phyloP scores from a whole-genome alignment of 2,113 vertebrate species.

The Rostratula benghalensis region DNA sequence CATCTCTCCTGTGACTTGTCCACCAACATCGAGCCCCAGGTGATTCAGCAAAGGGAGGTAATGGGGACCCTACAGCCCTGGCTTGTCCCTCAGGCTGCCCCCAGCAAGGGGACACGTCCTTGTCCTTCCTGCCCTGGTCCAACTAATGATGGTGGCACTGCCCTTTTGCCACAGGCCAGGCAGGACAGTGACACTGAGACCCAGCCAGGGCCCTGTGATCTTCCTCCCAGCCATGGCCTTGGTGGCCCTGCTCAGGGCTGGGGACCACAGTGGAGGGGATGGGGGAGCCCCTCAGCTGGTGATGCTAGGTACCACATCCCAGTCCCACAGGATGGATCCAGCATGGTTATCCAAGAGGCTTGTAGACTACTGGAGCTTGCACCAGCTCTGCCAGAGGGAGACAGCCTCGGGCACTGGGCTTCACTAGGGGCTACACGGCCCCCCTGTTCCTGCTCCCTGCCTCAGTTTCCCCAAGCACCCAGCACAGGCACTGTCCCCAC shows the following conservation, averaged over 20 bases:
- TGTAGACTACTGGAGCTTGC: fast-evolving
- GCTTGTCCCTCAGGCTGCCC: background rate
- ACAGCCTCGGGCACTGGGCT: fast-evolving
- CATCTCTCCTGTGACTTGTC: fast-evolving
- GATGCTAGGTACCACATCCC: background rate
- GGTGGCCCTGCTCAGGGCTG: background rate
- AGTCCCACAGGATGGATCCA: fast-evolving
- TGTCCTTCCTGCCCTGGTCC: background rate
- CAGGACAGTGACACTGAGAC: background rate
- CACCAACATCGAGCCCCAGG: fast-evolving
- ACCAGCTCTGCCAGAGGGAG: fast-evolving
- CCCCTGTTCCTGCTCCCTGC: background rate
- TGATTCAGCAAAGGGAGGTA: background rate
- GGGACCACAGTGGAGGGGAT: fast-evolving
- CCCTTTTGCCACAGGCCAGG: background rate
- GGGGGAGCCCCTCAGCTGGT: fast-evolving
- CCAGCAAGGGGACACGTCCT: background rate
- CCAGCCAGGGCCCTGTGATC: fast-evolving
- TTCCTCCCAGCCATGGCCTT: background rate
- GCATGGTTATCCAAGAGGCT: fast-evolving
- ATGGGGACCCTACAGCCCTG: background rate
- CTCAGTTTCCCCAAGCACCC: background rate
- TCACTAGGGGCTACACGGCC: too few species aligned
- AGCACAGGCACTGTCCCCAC: background rate
- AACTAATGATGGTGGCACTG: background rate